Percentiles rank a stretch among this genome's conserved stretches.
phyloP scores from a whole-genome alignment of 2,113 vertebrate genomes.

The Motacilla alba region DNA sequence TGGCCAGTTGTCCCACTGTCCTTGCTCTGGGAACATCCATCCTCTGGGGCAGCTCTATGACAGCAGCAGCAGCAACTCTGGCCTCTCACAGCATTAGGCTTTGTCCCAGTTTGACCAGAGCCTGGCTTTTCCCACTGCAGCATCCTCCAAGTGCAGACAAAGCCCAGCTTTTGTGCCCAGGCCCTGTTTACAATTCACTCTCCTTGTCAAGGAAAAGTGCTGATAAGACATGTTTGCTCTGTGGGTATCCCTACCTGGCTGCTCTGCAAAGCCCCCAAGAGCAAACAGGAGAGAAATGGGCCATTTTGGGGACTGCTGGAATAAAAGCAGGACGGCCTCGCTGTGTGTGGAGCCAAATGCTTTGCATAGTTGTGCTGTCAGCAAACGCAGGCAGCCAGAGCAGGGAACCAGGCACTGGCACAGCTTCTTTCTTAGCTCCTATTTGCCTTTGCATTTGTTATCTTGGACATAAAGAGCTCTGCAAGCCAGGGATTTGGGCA shows the following conservation, averaged over 20 bases:
- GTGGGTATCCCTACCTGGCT: not conserved
- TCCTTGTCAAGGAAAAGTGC: not conserved
- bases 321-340: not conserved
- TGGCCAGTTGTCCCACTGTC: not conserved
- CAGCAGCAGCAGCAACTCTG: not conserved
- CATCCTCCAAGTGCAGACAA: not conserved
- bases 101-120: not conserved
- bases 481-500: slow-evolving; percentile 32
- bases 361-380: slow-evolving; percentile 38
- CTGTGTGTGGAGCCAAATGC: not conserved
- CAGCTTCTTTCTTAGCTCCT: not conserved
- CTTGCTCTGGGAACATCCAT: not conserved
- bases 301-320: not conserved
- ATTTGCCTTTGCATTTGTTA: slow-evolving; percentile 39
- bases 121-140: not conserved
- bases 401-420: not conserved
- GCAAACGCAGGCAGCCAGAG: slow-evolving; percentile 13
- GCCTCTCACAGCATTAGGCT: not conserved
- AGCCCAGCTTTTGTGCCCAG: not conserved
- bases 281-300: not conserved
- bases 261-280: not conserved
- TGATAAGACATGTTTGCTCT: not conserved
- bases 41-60: not conserved
- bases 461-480: slow-evolving; percentile 33
- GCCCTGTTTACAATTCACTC: not conserved